Base-by-base conservation (phyloP, 2,888 invertebrate species). In the Embidobia sp. region DNA sequence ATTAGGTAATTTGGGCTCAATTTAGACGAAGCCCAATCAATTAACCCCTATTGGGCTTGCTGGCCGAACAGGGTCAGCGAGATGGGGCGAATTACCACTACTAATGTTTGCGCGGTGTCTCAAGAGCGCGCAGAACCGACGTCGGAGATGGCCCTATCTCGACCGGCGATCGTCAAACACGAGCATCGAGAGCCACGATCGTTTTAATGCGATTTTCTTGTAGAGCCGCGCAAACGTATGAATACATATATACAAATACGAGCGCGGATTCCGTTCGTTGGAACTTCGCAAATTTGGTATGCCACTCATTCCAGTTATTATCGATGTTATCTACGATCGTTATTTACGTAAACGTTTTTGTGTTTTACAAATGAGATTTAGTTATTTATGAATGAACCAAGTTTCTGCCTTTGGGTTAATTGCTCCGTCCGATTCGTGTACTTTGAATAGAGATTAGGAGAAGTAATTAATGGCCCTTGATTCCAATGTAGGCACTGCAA, bases 161-260 rank as follows among this genome's bases (percentile, higher is more conserved):
- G 59, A 61, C 70, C 81, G 85, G 81, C 82, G 78, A 85, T 83
- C 85, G 82, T 85, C 85, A 85, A 85, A 85, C 82, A 81, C 78
- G 70, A 67, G 66, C 79, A 74, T 80, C 79, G 78, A 63, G 55
- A 79, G 44, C 31, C 80, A 77, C 73, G 80, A 79, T 81, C 81
- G 82, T 81, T 84, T 84, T 85, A 84, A 86, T 85, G 85, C 83
- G 81, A 81, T 86, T 85, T 85, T 82, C 86, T 82, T 86, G 85
- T 85, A 73, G 72, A 57, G 19, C 33, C 26, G 69, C 49, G 66
- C 66, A 37, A 64, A 57, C 49, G 51, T 53, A 57, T 63, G 63
- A 57, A 70, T 64, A 63, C 42, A 46, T 64, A 57, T 57, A 73
- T 49, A 73, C 33, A 55, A 42, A 63, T 55, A 55, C 40, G 49